Evolutionary conservation across 2,797 vertebrate genomes (phyloP).

Genomic region (Paguma larvata): DNA sequence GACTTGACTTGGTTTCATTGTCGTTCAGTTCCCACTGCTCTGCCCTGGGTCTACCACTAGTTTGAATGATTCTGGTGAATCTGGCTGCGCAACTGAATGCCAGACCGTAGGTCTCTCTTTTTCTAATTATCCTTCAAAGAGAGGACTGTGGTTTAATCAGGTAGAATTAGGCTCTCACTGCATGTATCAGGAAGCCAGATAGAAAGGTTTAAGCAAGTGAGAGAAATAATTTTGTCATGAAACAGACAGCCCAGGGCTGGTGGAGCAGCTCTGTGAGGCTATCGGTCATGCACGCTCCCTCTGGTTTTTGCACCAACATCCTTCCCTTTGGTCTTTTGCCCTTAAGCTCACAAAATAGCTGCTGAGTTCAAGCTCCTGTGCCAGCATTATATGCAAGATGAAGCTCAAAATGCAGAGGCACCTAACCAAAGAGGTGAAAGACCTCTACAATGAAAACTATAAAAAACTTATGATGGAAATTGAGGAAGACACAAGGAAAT

Average conservation of each 20-base stretch:
- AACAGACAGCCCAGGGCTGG: no score
- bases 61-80: background rate
- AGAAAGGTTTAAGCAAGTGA: background rate
- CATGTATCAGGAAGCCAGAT: background rate
- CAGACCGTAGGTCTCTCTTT: background rate
- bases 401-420: background rate
- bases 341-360: background rate
- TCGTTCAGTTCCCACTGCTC: background rate
- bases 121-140: background rate
- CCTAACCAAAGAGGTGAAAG: no score
- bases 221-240: background rate
- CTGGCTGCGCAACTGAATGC: background rate
- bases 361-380: background rate
- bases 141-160: background rate
- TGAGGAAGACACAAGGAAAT: no score
- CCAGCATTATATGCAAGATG: background rate
- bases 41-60: background rate
- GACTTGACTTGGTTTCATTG: background rate
- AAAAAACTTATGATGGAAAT: no score
- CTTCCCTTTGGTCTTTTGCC: background rate
- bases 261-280: background rate
- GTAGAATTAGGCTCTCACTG: background rate
- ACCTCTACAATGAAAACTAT: no score
- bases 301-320: background rate
- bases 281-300: accelerated